Evolutionary conservation across 1,140 invertebrate genomes (phyloP), one percentile per base, ranked within the genome.

Genomic region (Eupristina koningsbergeri): DNA sequence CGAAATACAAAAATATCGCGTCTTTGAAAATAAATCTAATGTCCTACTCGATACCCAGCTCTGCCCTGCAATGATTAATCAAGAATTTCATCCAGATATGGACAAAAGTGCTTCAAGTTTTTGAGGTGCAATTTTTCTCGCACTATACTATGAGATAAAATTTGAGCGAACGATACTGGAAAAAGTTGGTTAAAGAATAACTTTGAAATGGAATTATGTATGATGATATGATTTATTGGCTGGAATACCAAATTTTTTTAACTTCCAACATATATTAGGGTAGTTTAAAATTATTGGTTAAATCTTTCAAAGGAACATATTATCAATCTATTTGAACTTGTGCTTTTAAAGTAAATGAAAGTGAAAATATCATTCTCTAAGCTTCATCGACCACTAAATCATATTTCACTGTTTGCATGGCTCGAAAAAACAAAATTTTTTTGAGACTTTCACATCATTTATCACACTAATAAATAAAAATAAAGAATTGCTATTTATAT

Each of bases 381-480:
- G 64, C 34, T 67, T 67, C 64, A 67, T 34, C n/a, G 34, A 13
- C 34, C 64, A 71, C n/a, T 69, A 34, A 64, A 34, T 80, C 77
- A 67, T 80, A 80, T 41, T 50, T 50, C 31, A 26, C 45, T 71
- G 9, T 36, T 31, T 29, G 73, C n/a, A 41, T 31, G 26, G 53
- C n/a, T 67, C n/a, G 76, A 79, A 64, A 79, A 64, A 31, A 61
- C n/a, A 15, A 17, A 45, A 19, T 36, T 80, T 80, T 50, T 73
- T 73, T 22, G n/a, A 26, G 26, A 39, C 53, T 73, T 45, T 5
- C 31, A 45, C 41, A 22, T 50, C 50, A 84, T 84, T 69, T n/a
- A 58, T 80, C 83, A 74, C 22, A 6, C 26, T 2, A 11, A n/a
- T 17, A 71, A 31, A 79, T 83, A 31, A 58, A 78, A 39, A 63